A percentile compares a stretch with the other conserved stretches of the same genome.
These are phyloP conservation scores for Crypturellus tataupa DNA, from an alignment of 2,797 vertebrate genomes.

Conservation along the genomic window DNA sequence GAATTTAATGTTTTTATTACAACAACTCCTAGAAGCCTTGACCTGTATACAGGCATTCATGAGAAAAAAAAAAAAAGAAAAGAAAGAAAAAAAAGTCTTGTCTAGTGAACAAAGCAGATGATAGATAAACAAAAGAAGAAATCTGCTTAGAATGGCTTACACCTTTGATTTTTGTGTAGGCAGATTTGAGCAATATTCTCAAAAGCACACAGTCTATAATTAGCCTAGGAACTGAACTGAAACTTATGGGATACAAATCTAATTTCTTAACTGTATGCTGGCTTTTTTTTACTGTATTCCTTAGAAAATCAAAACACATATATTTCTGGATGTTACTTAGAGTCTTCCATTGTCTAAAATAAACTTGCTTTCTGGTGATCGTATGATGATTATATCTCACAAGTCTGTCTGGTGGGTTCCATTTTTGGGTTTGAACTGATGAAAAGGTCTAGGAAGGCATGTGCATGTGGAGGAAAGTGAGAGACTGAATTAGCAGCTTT, in stretches of 20 bases:
- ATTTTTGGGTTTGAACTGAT: conserved; percentile 68
- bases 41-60: background rate
- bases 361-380: conserved; percentile 62
- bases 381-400: conserved; percentile 37
- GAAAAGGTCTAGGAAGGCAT: conserved; percentile 40
- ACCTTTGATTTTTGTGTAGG: background rate
- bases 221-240: background rate
- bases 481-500: conserved; percentile 16
- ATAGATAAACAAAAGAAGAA: background rate
- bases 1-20: background rate
- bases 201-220: background rate
- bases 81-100: background rate
- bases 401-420: conserved; percentile 68
- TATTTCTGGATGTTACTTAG: background rate
- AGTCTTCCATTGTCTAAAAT: background rate
- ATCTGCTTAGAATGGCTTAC: background rate
- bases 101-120: background rate
- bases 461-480: background rate
- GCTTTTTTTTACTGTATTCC: background rate
- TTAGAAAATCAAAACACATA: background rate
- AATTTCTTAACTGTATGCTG: background rate
- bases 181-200: background rate
- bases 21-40: background rate
- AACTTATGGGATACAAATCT: background rate
- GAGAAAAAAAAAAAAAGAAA: background rate